These are phyloP conservation scores for Blera fallax DNA, from an alignment of 2,888 invertebrate genomes.

Conservation along the genomic window DNA sequence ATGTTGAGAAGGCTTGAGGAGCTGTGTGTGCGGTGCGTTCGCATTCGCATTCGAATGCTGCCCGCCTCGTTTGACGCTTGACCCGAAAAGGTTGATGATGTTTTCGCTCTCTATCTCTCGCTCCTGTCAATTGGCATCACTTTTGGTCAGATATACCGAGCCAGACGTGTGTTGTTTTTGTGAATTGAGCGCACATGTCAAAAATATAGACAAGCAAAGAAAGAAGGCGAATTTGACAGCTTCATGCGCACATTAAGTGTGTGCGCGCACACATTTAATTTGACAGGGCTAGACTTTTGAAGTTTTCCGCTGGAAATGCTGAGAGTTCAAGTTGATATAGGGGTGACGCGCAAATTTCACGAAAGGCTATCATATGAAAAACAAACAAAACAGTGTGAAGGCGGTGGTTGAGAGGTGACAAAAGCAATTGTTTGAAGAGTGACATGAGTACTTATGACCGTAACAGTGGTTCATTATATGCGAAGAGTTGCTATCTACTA, in stretches of 20 bases:
- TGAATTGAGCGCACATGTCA: slow-evolving; percentile 63
- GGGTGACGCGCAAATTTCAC: background rate
- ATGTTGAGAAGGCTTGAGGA: slow-evolving; percentile 51
- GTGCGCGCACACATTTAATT: slow-evolving; percentile 35
- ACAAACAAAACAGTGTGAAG: slow-evolving; percentile 29
- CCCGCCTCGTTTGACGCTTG: slow-evolving; percentile 64
- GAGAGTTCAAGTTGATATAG: background rate
- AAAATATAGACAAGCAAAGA: slow-evolving; percentile 49
- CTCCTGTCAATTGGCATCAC: slow-evolving; percentile 63
- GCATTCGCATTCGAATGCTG: slow-evolving; percentile 37
- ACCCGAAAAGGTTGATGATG: slow-evolving; percentile 64
- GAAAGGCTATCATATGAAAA: slow-evolving; percentile 39
- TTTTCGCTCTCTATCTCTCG: slow-evolving; percentile 27
- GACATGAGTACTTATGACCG: slow-evolving; percentile 16
- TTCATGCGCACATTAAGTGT: slow-evolving; percentile 46
- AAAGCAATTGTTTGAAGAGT: slow-evolving; percentile 30
- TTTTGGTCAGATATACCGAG: slow-evolving; percentile 36
- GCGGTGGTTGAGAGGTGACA: slow-evolving; percentile 41
- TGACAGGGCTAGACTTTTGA: slow-evolving; percentile 34
- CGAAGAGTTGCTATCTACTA: background rate
- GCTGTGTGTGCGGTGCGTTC: slow-evolving; percentile 24
- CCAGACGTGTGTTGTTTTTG: slow-evolving; percentile 33
- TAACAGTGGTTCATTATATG: background rate
- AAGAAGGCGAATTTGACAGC: slow-evolving; percentile 47
- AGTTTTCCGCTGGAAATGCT: slow-evolving; percentile 17